Base-by-base conservation (phyloP, 2,797 vertebrate species). In the Molossus alvarezi region DNA sequence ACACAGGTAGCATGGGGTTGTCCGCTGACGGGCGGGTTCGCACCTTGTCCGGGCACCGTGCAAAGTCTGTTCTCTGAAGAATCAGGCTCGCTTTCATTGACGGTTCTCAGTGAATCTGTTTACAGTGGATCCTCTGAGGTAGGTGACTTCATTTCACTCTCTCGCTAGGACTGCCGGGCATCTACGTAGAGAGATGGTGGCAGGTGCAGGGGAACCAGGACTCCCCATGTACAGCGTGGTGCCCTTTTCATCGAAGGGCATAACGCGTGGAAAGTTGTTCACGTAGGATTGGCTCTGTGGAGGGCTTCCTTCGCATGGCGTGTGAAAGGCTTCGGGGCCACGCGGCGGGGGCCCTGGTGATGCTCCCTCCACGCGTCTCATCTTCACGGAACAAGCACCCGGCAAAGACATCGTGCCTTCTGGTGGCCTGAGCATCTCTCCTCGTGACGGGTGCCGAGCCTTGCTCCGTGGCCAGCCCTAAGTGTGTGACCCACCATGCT, bases 91-190 rank as follows among this genome's bases (percentile, higher is more conserved):
- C 17, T 29, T 89, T 83, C 60, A 45, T 79, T 75, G 75, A 37
- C 89, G 65, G 57, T 69, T 71, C 53, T 79, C 60, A 69, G 75
- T 93, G 82, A 85, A 76, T 76, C 91, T 81, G 41, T 89, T 92
- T 57, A 55, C 6, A 83, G 55, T 62, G 65, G 6, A 72, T 81
- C 55, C 7, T 92, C 11, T 27, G 45, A 94, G 75, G 9, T 89
- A 45, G 23, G 5, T 13, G 2, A n/a, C 29, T 90, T 73, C 27
- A 55, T 91, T 67, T 84, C 45, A 73, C 85, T 62, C 53, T 60
- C 51, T 67, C 73, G 25, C 20, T 73, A 73, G 76, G 29, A 80
- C 57, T 37, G 79, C 21, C 41, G n/a, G 18, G 57, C 55, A 58
- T 76, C 37, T 51, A 21, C 72, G 57, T 41, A 33, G 12, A 81